Evolutionary conservation across 2,797 vertebrate species (phyloP).

Genomic region (Percopsis omiscomaycus): DNA sequence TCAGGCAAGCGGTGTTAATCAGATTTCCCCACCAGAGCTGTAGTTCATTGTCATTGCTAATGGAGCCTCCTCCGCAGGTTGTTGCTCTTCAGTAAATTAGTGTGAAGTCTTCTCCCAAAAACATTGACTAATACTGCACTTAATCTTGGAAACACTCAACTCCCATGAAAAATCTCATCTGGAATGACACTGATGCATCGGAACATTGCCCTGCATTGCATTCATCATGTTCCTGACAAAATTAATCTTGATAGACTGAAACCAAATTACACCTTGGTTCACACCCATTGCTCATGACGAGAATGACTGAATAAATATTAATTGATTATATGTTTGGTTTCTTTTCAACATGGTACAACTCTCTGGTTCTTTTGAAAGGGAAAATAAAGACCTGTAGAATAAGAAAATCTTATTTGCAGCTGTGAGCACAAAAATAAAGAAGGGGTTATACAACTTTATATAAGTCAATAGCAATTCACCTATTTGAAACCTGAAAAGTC

Average conservation of each 20-base stretch:
- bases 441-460: slow-evolving; percentile 9
- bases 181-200: slow-evolving; percentile 83
- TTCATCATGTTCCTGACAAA: slow-evolving; percentile 81
- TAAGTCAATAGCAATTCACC: slow-evolving; percentile 17
- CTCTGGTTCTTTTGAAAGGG: slow-evolving; percentile 26
- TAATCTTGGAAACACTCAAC: slow-evolving; percentile 80
- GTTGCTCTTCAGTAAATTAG: slow-evolving; percentile 83
- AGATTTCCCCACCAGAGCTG: slow-evolving; percentile 73
- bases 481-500: slow-evolving; percentile 29
- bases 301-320: slow-evolving; percentile 75
- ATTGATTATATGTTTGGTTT: slow-evolving; percentile 67
- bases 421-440: slow-evolving; percentile 3
- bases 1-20: slow-evolving; percentile 71
- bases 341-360: slow-evolving; percentile 35
- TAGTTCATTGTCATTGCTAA: slow-evolving; percentile 82
- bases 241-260: slow-evolving; percentile 83
- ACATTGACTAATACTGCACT: slow-evolving; percentile 84
- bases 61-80: slow-evolving; percentile 77
- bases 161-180: slow-evolving; percentile 79
- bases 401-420: slow-evolving; percentile 15
- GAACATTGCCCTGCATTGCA: slow-evolving; percentile 68
- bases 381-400: slow-evolving; percentile 43
- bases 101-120: slow-evolving; percentile 80
- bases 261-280: slow-evolving; percentile 82
- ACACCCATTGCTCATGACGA: slow-evolving; percentile 70